Evolutionary conservation across 2,113 vertebrate genomes (phyloP).

Genomic region (Macaca fascicularis): DNA sequence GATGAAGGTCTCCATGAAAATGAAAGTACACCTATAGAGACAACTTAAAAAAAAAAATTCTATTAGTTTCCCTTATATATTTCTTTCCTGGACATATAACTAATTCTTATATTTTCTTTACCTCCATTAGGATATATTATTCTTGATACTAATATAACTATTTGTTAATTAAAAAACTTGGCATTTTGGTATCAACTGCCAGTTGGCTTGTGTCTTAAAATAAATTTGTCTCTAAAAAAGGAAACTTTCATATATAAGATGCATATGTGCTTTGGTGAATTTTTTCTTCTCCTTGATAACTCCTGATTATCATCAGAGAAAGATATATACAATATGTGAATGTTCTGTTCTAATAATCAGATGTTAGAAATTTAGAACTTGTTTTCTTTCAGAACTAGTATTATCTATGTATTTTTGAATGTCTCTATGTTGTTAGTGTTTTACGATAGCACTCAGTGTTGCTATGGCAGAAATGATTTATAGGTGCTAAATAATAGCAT

Average conservation of each 20-base stretch:
- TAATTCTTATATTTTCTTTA: background rate
- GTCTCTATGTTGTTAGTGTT: background rate
- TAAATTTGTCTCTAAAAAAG: background rate
- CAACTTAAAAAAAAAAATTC: background rate
- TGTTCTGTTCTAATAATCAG: background rate
- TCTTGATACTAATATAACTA: background rate
- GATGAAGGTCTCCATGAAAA: background rate
- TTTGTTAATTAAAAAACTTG: background rate
- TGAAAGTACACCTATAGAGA: background rate
- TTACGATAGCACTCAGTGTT: background rate
- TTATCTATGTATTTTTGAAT: background rate
- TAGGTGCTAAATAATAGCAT: background rate
- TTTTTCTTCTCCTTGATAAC: background rate
- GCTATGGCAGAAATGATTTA: background rate
- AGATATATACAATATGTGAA: background rate
- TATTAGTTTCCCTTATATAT: background rate
- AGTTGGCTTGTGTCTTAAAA: background rate
- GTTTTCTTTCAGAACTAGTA: background rate
- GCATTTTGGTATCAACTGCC: background rate
- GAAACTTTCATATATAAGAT: background rate
- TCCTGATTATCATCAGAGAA: background rate
- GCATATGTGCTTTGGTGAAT: background rate
- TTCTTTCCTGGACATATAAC: background rate
- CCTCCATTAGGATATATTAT: background rate
- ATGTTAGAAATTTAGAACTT: background rate